Percentiles rank a stretch among this genome's conserved stretches.
Evolutionary conservation across 2,113 vertebrate species (phyloP).

Genomic region (Ivindomyrus marchei): DNA sequence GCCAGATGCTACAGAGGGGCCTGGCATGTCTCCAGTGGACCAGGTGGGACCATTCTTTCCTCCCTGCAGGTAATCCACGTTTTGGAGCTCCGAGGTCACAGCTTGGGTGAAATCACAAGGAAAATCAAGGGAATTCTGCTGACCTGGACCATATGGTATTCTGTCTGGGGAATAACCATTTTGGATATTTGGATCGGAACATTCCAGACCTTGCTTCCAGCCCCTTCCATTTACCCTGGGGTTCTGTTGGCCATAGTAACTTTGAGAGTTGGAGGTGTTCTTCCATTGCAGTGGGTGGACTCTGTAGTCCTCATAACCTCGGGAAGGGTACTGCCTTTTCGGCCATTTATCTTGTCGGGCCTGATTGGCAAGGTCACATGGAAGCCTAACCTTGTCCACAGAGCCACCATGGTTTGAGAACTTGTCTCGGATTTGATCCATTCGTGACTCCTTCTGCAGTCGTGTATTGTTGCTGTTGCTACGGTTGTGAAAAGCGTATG

Average conservation of each 20-base stretch:
- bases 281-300: slow-evolving; percentile 21
- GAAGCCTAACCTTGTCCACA: slow-evolving; percentile 22
- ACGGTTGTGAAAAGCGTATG: slow-evolving; percentile 26
- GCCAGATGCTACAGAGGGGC: background rate
- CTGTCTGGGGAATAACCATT: slow-evolving; percentile 17
- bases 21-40: slow-evolving; percentile 35
- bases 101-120: slow-evolving; percentile 32
- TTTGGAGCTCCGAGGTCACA: slow-evolving; percentile 12
- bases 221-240: slow-evolving; percentile 30
- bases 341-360: slow-evolving; percentile 33
- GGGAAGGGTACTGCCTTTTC: slow-evolving; percentile 25
- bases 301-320: slow-evolving; percentile 20
- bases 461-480: background rate
- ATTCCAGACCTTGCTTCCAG: slow-evolving; percentile 25
- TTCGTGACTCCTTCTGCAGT: slow-evolving; percentile 22
- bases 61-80: slow-evolving; percentile 25
- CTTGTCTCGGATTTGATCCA: slow-evolving; percentile 28
- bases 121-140: slow-evolving; percentile 22
- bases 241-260: slow-evolving; percentile 24
- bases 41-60: background rate
- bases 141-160: slow-evolving; percentile 29
- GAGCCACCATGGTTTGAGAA: slow-evolving; percentile 18
- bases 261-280: background rate
- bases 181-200: slow-evolving; percentile 15
- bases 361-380: background rate